Evolutionary conservation across 37 sponge, comb jelly and placozoan species (phyloP).

Genomic region (Oopsacas minuta): DNA sequence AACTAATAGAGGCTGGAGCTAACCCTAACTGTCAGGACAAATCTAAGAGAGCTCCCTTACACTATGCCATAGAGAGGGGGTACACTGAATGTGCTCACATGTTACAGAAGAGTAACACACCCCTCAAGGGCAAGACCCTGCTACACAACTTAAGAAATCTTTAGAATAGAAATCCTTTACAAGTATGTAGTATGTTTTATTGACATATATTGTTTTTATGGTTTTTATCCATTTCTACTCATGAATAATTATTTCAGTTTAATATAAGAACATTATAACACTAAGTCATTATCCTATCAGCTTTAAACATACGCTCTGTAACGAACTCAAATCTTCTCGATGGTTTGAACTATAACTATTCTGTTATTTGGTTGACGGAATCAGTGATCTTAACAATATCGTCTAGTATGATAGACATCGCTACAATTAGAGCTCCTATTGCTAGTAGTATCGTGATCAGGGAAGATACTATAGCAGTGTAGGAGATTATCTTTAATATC

Average conservation of each 20-base stretch:
- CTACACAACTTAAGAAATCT: not conserved
- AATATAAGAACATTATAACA: too few species aligned
- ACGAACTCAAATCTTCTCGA: too few species aligned
- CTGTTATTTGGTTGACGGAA: not conserved
- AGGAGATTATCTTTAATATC: not conserved
- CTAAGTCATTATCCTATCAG: too few species aligned
- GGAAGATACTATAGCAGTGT: not conserved
- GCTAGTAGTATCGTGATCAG: not conserved
- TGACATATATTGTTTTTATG: not conserved
- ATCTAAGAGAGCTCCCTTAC: not conserved
- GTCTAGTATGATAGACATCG: not conserved
- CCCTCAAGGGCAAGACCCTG: not conserved
- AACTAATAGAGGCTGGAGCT: not conserved
- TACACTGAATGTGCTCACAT: slow-evolving; percentile 1
- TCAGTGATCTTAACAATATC: not conserved
- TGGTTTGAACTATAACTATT: too few species aligned
- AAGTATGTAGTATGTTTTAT: not conserved
- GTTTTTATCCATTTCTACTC: too few species aligned
- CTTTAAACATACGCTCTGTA: too few species aligned
- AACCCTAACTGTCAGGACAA: not conserved
- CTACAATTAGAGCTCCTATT: not conserved
- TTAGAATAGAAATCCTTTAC: not conserved
- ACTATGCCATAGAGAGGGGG: slow-evolving; percentile 11
- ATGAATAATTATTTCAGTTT: too few species aligned
- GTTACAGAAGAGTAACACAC: not conserved